Conservation (phyloP, 2,113 vertebrate genomes). For the Dasyurus viverrinus region DNA sequence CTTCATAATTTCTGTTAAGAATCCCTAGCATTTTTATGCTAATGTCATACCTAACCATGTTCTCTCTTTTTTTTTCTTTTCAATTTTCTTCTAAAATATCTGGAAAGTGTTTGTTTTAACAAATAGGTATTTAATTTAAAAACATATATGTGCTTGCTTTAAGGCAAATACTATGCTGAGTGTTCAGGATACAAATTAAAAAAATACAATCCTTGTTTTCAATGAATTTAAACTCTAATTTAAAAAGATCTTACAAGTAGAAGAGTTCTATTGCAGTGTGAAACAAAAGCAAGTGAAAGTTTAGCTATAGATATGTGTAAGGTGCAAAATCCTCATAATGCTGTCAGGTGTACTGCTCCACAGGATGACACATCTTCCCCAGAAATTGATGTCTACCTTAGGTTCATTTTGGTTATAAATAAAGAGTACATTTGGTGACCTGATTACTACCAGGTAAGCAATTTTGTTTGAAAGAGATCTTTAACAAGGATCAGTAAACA, state of each 20-base stretch:
- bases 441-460: background rate
- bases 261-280: background rate
- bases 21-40: no score
- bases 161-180: background rate
- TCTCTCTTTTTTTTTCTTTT: no score
- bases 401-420: background rate
- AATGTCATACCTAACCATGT: background rate
- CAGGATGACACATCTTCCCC: background rate
- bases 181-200: background rate
- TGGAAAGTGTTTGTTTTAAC: background rate
- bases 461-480: background rate
- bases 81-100: background rate
- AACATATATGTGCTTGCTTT: background rate
- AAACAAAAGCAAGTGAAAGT: background rate
- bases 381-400: background rate
- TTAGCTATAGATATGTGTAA: background rate
- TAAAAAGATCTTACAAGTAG: background rate
- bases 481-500: background rate
- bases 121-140: background rate
- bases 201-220: background rate
- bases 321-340: background rate
- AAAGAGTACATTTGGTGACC: background rate
- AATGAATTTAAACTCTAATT: background rate
- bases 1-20: no score
- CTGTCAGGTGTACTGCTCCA: background rate